Evolutionary conservation across 2,888 invertebrate genomes (phyloP), one percentile per base, ranked within the genome.

Genomic region (Dorcus hopei): DNA sequence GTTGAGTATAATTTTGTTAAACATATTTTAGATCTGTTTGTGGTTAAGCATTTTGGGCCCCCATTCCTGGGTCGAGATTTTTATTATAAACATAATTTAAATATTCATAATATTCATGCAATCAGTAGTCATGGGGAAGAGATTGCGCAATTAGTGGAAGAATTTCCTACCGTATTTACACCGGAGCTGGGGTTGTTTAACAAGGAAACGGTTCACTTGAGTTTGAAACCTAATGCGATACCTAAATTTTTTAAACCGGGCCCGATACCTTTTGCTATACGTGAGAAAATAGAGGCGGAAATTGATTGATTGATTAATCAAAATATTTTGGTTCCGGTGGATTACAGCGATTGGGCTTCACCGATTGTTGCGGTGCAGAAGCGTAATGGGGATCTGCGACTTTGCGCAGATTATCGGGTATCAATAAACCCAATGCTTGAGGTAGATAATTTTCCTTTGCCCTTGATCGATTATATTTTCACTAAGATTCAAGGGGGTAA

Each of bases 381-480:
- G 54, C 49, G 11, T 6, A 45, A 64, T 49, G 65, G 64, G 16
- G 49, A 47, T 6, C 40, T 67, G 3, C 50, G 67, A 47, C 59
- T 69, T 42, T 67, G 66, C 52, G 65, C 62, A 4, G 65, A 64
- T 51, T 68, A 64, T 52, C 58, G 61, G n/a, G 59, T 63, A n/a
- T 66, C 66, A 2, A 38, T 69, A 19, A 70, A 70, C 47, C 57
- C 51, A 48, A n/a, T 49, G 39, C 52, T 69, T 33, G 52, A 64
- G 43, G 53, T 65, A 45, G 60, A 62, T 41, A 38, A 64, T 19
- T 66, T 68, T 58, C 69, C 68, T 26, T 53, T 71, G 41, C 68
- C 68, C 6, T 51, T 54, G 43, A 61, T 66, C 5, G 66, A 68
- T 47, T 61, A 68, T 49, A 45, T 19, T 19, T 19, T 19, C 19